Percentiles rank a stretch among this genome's conserved stretches.
phyloP scores from a whole-genome alignment of 2,888 invertebrate species.

The Xestia c-nigrum region DNA sequence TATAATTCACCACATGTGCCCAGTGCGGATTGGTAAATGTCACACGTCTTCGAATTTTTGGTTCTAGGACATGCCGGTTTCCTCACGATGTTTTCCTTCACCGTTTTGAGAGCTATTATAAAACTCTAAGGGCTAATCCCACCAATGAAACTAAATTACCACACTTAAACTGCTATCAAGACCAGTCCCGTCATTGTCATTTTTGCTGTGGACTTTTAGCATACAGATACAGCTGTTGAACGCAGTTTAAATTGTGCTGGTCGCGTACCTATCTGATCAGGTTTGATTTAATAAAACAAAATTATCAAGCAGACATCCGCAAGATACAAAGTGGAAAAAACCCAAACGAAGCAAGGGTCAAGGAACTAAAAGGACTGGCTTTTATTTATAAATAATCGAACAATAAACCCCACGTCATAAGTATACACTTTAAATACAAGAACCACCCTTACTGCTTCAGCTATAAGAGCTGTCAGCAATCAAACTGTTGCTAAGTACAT shows the following conservation, averaged over 20 bases:
- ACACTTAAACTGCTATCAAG: neutral
- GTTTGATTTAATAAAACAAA: neutral
- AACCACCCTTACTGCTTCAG: neutral
- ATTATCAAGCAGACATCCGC: neutral
- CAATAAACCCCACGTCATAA: neutral
- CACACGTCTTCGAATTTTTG: too few species aligned
- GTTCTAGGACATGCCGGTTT: too few species aligned
- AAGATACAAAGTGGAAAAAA: slow-evolving; percentile 19
- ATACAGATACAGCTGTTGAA: neutral
- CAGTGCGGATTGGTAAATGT: too few species aligned
- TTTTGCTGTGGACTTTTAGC: neutral
- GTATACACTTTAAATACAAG: neutral
- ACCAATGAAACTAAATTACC: neutral
- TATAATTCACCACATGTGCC: too few species aligned
- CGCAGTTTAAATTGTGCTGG: neutral
- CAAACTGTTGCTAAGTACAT: neutral
- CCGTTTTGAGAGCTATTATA: too few species aligned
- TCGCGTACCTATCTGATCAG: neutral
- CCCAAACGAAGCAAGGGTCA: slow-evolving; percentile 16
- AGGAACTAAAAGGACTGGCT: slow-evolving; percentile 17
- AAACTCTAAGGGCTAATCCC: too few species aligned
- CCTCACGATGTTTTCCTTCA: too few species aligned
- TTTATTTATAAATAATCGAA: slow-evolving; percentile 8
- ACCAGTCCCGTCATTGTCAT: neutral
- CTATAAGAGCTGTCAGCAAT: neutral